Percentiles rank a stretch among this genome's conserved stretches.
Evolutionary conservation across 2,797 vertebrate genomes (phyloP).

Genomic region (Gymnothorax javanicus): DNA sequence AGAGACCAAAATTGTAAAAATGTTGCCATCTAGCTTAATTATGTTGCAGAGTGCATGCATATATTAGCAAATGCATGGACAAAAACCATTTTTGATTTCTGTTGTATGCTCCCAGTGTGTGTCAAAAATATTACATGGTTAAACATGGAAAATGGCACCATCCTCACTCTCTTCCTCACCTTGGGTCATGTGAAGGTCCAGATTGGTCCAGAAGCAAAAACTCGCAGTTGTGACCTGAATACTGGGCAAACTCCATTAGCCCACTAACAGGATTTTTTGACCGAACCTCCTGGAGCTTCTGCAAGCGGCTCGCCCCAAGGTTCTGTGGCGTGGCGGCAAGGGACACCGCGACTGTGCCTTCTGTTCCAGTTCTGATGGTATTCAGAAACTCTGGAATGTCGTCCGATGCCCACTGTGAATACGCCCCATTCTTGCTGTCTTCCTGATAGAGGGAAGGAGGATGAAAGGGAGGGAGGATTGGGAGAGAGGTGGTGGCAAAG

Average conservation of each 20-base stretch:
- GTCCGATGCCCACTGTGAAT: slow-evolving; percentile 83
- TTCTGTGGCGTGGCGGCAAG: slow-evolving; percentile 77
- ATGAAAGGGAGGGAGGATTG: slow-evolving; percentile 26
- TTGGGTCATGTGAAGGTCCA: slow-evolving; percentile 91
- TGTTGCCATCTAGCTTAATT: neutral
- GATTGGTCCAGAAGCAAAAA: slow-evolving; percentile 89
- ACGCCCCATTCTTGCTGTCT: slow-evolving; percentile 42
- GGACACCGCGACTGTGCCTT: slow-evolving; percentile 74
- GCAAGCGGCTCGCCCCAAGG: slow-evolving; percentile 63
- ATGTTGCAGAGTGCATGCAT: neutral
- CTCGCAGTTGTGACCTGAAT: slow-evolving; percentile 85
- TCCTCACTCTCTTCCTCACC: slow-evolving; percentile 70
- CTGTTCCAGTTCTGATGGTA: slow-evolving; percentile 66
- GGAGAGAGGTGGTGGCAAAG: neutral
- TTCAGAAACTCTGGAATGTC: slow-evolving; percentile 89
- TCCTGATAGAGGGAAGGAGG: slow-evolving; percentile 36
- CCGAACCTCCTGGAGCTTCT: slow-evolving; percentile 84
- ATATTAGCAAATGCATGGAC: neutral
- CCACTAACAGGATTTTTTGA: slow-evolving; percentile 93
- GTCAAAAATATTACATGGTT: neutral
- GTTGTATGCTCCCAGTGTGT: neutral
- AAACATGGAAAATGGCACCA: slow-evolving; percentile 2
- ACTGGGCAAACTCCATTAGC: slow-evolving; percentile 90
- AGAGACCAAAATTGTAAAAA: neutral
- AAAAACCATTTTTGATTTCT: neutral